Evolutionary conservation across 2,888 invertebrate species (phyloP), one percentile per base, ranked within the genome.

Genomic region (Bursaphelenchus okinawaensis): DNA sequence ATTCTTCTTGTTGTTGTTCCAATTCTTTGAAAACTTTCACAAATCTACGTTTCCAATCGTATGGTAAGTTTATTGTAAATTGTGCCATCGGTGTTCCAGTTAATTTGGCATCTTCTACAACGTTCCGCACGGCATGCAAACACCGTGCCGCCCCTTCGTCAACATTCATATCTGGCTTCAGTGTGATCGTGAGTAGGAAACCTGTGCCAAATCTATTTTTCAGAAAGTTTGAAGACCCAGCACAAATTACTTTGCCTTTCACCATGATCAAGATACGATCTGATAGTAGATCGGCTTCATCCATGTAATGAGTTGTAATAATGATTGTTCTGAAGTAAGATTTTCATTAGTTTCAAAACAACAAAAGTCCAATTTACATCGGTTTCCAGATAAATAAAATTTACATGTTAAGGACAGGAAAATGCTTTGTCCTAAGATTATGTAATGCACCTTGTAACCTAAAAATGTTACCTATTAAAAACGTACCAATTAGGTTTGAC

Each of bases 241-340:
- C 68, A 23, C 73, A 68, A n/a, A 68, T 71, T 1, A 70, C 52
- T 23, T 65, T 52, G 52, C 76, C 76, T 20, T 75, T 70, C 3
- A 69, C 71, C 75, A 76, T 75, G 40, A 76, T 73, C 3, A 68
- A 65, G 22, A 76, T 66, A 58, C 72, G 69, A 50, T 76, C 76
- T 7, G 75, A 75, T 12, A 77, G 65, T 7, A 67, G 60, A 58
- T 78, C 78, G 2, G 78, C 78, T 67, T 78, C 78, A 63, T 78
- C 77, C 76, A 77, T 78, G 64, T 75, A 75, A 62, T 76, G 77
- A 0, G 76, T 77, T 4, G 77, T 76, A 23, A 77, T 58, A 8
- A 77, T 67, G 23, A 77, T 71, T 1, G 75, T 68, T 58, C 68
- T 52, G 29, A 4, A 54, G 19, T 20, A 1, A 20, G n/a, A 52